phyloP scores from a whole-genome alignment of 2,797 vertebrate genomes.

The Podarcis siculus region DNA sequence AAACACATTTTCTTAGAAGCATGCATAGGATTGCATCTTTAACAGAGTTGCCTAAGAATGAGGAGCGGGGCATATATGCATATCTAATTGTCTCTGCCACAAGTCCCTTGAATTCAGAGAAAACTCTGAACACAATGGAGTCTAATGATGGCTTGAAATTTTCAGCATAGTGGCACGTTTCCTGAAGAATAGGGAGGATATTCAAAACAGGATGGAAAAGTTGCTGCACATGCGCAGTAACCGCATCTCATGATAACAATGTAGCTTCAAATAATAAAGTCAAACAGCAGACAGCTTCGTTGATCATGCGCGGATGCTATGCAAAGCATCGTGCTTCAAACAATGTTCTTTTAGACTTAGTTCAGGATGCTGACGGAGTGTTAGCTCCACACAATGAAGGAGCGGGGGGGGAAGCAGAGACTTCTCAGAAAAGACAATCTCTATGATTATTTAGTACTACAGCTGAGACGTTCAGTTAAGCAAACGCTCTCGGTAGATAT shows the following conservation, averaged over 20 bases:
- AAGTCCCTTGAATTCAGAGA: constrained; percentile 26
- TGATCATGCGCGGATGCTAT: constrained; percentile 25
- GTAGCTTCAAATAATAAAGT: constrained; percentile 59
- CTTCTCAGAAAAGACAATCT: constrained; percentile 5
- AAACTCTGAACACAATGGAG: constrained; percentile 40
- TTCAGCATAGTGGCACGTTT: constrained; percentile 42
- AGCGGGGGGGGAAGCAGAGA: neutral
- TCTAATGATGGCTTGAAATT: constrained; percentile 52
- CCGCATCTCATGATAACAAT: constrained; percentile 49
- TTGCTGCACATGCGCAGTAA: constrained; percentile 56
- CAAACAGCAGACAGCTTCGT: constrained; percentile 45
- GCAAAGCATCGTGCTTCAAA: constrained; percentile 32
- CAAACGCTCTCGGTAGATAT: constrained; percentile 36
- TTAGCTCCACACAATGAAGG: neutral
- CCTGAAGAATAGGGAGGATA: constrained; percentile 55
- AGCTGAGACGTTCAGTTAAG: constrained; percentile 9
- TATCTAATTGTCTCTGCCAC: constrained; percentile 42
- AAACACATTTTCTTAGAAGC: neutral
- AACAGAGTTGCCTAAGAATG: neutral
- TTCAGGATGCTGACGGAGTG: too few species aligned
- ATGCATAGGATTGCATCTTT: neutral
- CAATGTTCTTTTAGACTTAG: constrained; percentile 30
- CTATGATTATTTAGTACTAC: constrained; percentile 11
- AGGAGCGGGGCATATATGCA: constrained; percentile 7
- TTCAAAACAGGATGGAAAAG: constrained; percentile 38